These are phyloP conservation scores for Idris sp. DNA, from an alignment of 1,140 invertebrate species.

Conservation along the genomic window DNA sequence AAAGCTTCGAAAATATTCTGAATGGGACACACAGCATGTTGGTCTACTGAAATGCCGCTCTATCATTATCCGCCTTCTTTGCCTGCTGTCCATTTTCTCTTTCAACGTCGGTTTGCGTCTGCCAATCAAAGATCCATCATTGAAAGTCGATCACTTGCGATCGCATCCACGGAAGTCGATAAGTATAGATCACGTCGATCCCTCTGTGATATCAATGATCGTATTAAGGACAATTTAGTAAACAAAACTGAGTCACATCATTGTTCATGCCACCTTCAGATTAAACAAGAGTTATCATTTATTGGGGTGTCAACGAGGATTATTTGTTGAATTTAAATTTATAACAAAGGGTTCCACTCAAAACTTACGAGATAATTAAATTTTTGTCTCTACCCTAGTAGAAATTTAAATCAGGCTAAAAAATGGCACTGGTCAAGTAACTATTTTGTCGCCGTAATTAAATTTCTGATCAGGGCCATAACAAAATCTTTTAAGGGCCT, in stretches of 20 bases:
- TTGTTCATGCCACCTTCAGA: constrained; percentile 62
- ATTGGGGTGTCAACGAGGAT: constrained; percentile 12
- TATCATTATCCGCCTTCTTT: constrained; percentile 78
- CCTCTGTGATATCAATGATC: constrained; percentile 59
- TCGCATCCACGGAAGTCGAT: constrained; percentile 69
- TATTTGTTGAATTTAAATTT: no score
- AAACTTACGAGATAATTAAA: no score
- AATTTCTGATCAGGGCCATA: no score
- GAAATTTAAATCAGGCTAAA: no score
- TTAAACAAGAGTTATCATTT: constrained; percentile 42
- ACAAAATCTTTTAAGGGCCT: no score
- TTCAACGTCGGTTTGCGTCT: constrained; percentile 71
- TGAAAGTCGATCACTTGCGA: constrained; percentile 63
- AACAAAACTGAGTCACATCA: constrained; percentile 63
- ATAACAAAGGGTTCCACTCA: no score
- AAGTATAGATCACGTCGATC: constrained; percentile 73
- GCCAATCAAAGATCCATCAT: constrained; percentile 77
- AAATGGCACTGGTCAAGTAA: no score
- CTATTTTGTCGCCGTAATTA: no score
- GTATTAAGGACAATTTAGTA: constrained; percentile 66
- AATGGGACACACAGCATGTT: constrained; percentile 54
- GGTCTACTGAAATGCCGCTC: constrained; percentile 68
- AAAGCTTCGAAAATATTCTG: no score
- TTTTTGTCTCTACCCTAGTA: no score
- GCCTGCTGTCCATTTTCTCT: constrained; percentile 73